A percentile compares a stretch with the other conserved stretches of the same genome.
Conservation (phyloP, 2,888 invertebrate genomes). For the Conus canariensis region DNA sequence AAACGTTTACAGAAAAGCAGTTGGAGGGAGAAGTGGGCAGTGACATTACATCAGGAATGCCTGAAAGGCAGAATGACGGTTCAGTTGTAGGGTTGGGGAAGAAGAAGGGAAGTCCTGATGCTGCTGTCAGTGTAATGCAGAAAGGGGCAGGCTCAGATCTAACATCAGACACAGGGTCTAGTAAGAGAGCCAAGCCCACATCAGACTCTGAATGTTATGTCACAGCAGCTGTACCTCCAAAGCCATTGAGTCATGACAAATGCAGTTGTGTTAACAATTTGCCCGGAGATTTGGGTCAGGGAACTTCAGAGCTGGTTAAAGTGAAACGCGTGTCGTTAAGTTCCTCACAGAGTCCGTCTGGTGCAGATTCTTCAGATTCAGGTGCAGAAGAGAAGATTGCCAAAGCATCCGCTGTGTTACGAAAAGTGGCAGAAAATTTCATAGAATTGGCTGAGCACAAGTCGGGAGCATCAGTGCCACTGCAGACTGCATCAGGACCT, state of each 20-base stretch:
- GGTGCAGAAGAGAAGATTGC: too few species aligned
- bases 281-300: too few species aligned
- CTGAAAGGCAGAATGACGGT: neutral
- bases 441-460: neutral
- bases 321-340: neutral
- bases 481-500: too few species aligned
- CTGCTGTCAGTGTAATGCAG: neutral
- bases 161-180: neutral
- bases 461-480: too few species aligned
- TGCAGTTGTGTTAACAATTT: too few species aligned
- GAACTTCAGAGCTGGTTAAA: too few species aligned
- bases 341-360: neutral
- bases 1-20: too few species aligned
- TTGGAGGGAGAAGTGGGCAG: neutral
- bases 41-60: neutral
- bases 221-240: too few species aligned
- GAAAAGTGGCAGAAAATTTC: neutral
- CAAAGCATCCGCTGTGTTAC: neutral
- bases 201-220: too few species aligned
- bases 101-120: neutral
- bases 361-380: neutral
- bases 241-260: too few species aligned
- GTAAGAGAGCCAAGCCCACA: neutral
- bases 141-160: neutral
- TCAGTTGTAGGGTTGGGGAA: neutral